Base-by-base conservation (phyloP, 2,113 vertebrate genomes). In the Rhinoderma darwinii region DNA sequence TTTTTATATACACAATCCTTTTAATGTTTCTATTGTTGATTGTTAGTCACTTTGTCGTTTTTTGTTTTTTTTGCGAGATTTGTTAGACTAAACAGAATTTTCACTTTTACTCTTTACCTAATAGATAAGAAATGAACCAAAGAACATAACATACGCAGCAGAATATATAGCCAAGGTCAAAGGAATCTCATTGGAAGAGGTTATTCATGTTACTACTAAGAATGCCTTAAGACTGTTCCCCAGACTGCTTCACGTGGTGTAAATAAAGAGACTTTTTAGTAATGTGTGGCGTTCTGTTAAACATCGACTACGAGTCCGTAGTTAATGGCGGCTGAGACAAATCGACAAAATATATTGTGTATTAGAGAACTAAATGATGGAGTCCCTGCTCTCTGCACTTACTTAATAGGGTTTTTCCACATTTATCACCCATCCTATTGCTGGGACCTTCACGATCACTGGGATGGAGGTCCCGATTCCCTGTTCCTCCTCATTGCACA, bases 51-150 rank as follows among this genome's bases (percentile, higher is more conserved):
- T 11, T 12, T 11, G 14, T 47, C 9, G 44, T 47, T 8, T 47
- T 47, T 47, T 47, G 3, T 47, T 47, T 2, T 44, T 44, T 47
- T 25, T 25, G 20, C 5, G 4, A 22, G 8, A 6, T 25, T 4
- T 56, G 54, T 56, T 5, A 6, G 2, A 18, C 15, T 35, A 18
- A 15, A 41, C 22, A 0, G 22, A 73, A 25, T 41, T 25, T 25
- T 6, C 32, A 10, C 32, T 72, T 70, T 83, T 11, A 5, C 22
- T n/a, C 43, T 79, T 41, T 89, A 85, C 83, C 68, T 82, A 89
- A 8, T 92, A 99, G 98, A 95, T 97, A 85, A 96, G 98, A 92
- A 99, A 99, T 86, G 98, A 98, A 90, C 98, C 98, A 9, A 93
- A 89, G 89, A 99, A 99, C 89, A 92, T 98, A 88, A 85, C 91